These are phyloP conservation scores for Merluccius polli DNA, from an alignment of 2,797 vertebrate genomes.

Conservation along the genomic window DNA sequence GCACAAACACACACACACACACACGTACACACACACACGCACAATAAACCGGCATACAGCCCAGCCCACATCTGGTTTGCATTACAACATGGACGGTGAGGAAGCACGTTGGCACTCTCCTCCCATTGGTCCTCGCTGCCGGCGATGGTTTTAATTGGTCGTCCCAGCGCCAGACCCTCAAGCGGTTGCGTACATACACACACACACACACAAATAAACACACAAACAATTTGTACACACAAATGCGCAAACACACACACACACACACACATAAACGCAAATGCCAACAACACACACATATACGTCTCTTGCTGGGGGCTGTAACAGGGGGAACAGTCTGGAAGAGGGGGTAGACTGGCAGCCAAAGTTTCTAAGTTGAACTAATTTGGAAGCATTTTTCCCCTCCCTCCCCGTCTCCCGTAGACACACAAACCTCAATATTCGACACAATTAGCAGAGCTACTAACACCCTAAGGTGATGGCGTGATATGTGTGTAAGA, in stretches of 20 bases:
- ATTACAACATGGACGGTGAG: slow-evolving; percentile 69
- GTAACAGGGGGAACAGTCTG: slow-evolving; percentile 47
- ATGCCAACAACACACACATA: slow-evolving; percentile 8
- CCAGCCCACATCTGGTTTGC: slow-evolving; percentile 71
- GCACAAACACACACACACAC: too few relatives aligned
- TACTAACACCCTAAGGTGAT: slow-evolving; percentile 51
- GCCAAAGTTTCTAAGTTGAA: slow-evolving; percentile 67
- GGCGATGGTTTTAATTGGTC: slow-evolving; percentile 71
- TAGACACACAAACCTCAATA: slow-evolving; percentile 43
- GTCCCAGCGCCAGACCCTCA: slow-evolving; percentile 66
- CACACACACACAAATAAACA: slow-evolving; percentile 20
- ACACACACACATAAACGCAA: not conserved
- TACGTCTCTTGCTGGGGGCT: slow-evolving; percentile 46
- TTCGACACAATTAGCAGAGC: slow-evolving; percentile 58
- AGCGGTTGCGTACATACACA: slow-evolving; percentile 34
- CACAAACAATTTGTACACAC: slow-evolving; percentile 6
- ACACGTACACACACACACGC: too few relatives aligned
- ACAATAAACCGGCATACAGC: slow-evolving; percentile 12
- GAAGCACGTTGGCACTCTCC: slow-evolving; percentile 65
- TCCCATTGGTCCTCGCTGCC: slow-evolving; percentile 69
- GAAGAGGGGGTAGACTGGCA: slow-evolving; percentile 38
- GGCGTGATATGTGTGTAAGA: slow-evolving; percentile 4
- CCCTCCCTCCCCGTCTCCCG: slow-evolving; percentile 37
- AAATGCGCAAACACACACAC: slow-evolving; percentile 6
- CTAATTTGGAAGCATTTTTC: slow-evolving; percentile 63